A percentile compares a stretch with the other conserved stretches of the same genome.
Conservation (phyloP, 2,888 invertebrate genomes). For the Galeopsomyia nigrocyanea region DNA sequence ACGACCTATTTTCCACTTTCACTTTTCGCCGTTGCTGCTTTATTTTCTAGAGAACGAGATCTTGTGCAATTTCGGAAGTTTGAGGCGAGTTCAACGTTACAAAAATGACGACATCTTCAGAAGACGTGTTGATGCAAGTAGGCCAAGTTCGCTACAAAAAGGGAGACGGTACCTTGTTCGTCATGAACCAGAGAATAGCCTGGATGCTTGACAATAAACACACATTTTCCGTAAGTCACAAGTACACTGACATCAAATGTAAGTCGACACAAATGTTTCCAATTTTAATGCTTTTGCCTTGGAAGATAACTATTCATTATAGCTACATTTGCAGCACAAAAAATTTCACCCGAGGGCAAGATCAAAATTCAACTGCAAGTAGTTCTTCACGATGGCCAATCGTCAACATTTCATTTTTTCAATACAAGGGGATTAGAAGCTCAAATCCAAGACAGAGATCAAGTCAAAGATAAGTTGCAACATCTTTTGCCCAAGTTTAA, state of each 20-base stretch:
- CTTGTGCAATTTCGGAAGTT: no score
- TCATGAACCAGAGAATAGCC: conserved; percentile 95
- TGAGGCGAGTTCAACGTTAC: conserved; percentile 14
- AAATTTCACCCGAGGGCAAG: conserved; percentile 97
- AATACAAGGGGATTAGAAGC: conserved; percentile 86
- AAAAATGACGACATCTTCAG: conserved; percentile 88
- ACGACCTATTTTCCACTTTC: no score
- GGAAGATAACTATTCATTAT: conserved; percentile 22
- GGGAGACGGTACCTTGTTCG: conserved; percentile 93
- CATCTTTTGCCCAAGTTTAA: conserved; percentile 94
- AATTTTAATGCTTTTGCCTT: neutral
- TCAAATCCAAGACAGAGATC: conserved; percentile 91
- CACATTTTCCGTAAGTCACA: conserved; percentile 92
- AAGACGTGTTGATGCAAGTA: conserved; percentile 94
- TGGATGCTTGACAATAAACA: conserved; percentile 97
- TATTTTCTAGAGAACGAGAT: no score
- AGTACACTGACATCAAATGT: conserved; percentile 97
- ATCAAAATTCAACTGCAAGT: conserved; percentile 98
- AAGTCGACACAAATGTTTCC: conserved; percentile 61
- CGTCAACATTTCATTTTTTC: conserved; percentile 97
- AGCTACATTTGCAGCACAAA: conserved; percentile 80
- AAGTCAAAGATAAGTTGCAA: conserved; percentile 92
- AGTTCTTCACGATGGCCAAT: conserved; percentile 92
- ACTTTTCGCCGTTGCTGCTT: no score
- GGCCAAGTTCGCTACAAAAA: conserved; percentile 95